A percentile compares a stretch with the other conserved stretches of the same genome.
These are phyloP conservation scores for Dryobates pubescens DNA, from an alignment of 2,797 vertebrate species.

Conservation along the genomic window DNA sequence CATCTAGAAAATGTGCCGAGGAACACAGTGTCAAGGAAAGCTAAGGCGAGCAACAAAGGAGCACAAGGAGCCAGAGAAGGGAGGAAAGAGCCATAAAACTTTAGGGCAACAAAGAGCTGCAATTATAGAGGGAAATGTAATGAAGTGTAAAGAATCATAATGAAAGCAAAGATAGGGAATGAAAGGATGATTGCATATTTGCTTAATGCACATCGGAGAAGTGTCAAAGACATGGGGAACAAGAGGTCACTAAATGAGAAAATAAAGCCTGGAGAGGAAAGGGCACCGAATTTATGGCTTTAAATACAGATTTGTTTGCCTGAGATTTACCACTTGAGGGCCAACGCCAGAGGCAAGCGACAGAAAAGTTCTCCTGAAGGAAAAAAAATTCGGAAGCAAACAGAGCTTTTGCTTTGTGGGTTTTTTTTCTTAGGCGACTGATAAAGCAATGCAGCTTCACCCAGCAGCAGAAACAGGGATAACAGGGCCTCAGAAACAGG, in stretches of 20 bases:
- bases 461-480: background rate
- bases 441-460: background rate
- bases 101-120: constrained; percentile 43
- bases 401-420: background rate
- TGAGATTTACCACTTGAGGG: constrained; percentile 10
- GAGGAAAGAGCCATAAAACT: constrained; percentile 68
- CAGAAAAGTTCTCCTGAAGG: background rate
- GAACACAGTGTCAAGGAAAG: constrained; percentile 69
- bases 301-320: constrained; percentile 43
- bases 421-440: background rate
- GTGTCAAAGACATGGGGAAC: constrained; percentile 65
- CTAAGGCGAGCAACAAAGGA: constrained; percentile 63
- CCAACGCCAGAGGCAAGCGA: background rate
- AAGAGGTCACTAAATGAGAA: constrained; percentile 69
- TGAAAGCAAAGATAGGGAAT: constrained; percentile 61
- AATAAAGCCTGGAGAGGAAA: constrained; percentile 50
- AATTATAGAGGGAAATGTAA: constrained; percentile 56
- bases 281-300: constrained; percentile 39
- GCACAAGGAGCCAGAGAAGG: constrained; percentile 48
- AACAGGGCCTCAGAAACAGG: background rate
- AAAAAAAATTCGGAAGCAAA: background rate
- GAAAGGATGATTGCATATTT: constrained; percentile 64
- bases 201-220: constrained; percentile 59
- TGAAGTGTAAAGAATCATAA: constrained; percentile 73
- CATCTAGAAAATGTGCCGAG: constrained; percentile 61